Percentiles rank a stretch among this genome's conserved stretches.
Evolutionary conservation across 2,888 invertebrate species (phyloP).

Genomic region (Gastrophysa polygoni): DNA sequence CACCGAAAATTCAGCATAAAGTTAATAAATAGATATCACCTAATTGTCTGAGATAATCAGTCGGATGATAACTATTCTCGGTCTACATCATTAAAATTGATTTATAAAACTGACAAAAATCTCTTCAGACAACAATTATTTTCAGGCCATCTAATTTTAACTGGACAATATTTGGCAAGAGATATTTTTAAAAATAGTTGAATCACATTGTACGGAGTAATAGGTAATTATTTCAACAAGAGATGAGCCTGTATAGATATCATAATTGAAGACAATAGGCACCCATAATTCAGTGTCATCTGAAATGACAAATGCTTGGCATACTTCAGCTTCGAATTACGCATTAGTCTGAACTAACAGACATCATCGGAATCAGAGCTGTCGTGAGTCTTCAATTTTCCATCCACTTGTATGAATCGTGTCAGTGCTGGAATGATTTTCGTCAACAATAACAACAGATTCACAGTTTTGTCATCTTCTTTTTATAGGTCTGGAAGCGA

Average conservation of each 20-base stretch:
- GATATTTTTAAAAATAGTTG: neutral
- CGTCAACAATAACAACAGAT: constrained; percentile 27
- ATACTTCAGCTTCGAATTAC: neutral
- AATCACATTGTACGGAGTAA: neutral
- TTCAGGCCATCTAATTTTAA: constrained; percentile 6
- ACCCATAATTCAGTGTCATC: neutral
- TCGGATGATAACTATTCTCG: no score
- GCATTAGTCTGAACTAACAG: no score
- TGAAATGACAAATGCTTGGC: neutral
- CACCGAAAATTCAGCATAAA: no score
- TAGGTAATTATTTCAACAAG: constrained; percentile 5
- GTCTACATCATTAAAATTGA: no score
- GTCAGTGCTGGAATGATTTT: neutral
- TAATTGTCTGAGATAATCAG: no score
- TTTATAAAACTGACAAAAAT: neutral
- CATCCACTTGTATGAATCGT: neutral
- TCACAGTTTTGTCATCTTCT: constrained; percentile 28
- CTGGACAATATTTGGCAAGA: constrained; percentile 1
- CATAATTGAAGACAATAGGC: neutral
- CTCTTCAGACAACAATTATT: neutral
- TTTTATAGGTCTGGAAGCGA: constrained; percentile 27
- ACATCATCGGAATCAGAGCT: no score
- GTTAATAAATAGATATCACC: no score
- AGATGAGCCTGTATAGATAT: neutral
- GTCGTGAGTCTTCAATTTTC: no score